Base-by-base conservation (phyloP, 2,113 vertebrate species). In the Ceuthmochares aereus region DNA sequence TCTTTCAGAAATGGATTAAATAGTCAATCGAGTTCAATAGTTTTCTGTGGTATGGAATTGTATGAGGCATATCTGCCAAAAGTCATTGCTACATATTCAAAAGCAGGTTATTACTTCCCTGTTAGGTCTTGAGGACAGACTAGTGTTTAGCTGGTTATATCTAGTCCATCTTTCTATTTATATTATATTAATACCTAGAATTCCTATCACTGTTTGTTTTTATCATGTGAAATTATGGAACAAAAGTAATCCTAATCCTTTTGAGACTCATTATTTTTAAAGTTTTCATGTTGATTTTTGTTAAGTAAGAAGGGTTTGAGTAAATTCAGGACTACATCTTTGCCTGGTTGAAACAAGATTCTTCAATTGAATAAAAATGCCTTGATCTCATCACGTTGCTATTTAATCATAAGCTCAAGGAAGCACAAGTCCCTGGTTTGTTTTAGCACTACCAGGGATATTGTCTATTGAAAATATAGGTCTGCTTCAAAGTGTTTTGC, bases 61-160 rank as follows among this genome's bases (percentile, higher is more conserved):
- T 84, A 42, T 58, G 89, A 51, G 96, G 86, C 89, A 94, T 92
- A 95, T 96, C 96, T 96, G 94, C 92, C 97, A 97, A 94, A 97
- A 98, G 56, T 89, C 91, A 95, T 97, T 96, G 93, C 58, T 88
- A 85, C 37, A 88, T 84, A 84, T 82, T 91, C 87, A 89, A 95
- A 97, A 97, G 90, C 90, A 97, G 20, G 72, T 42, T 96, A 96
- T 97, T 90, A 95, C 59, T 85, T 95, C 85, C 84, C 81, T 84
- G 34, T 97, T 98, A 95, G 95, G 86, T 97, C 97, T 96, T 96
- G 87, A 97, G 94, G 93, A 97, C 90, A 98, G 92, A 97, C 98
- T 97, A 97, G 96, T 96, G 90, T 96, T 97, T 93, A 93, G 95
- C 97, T 98, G 97, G 95, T 96, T 97, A 97, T 93, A 95, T 97